Evolutionary conservation across 2,113 vertebrate species (phyloP), one percentile per base, ranked within the genome.

Genomic region (Toxotes jaculatrix): DNA sequence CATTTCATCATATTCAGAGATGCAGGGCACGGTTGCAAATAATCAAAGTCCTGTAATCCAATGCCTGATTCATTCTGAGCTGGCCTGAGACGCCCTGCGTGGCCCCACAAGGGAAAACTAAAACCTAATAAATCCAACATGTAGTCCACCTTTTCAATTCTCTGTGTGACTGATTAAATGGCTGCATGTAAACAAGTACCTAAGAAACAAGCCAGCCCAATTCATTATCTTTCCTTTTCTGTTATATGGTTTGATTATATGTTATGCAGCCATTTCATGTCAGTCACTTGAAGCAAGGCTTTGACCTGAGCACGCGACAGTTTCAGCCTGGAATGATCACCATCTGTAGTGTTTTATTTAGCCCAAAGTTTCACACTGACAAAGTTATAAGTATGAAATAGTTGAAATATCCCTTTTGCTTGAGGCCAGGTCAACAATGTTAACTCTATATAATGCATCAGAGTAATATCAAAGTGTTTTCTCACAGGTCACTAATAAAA

Each of bases 41-140:
- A 77, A 82, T 80, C 77, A 68, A 5, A 27, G 31, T 61, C 32
- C 53, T 82, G 84, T 85, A 87, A 69, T 82, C 72, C 64, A 72
- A 69, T 59, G 69, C 43, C 47, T 72, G n/a, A 80, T 53, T 83
- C 42, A 56, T 60, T 86, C 45, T 14, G 31, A 70, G 57, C 36
- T 83, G 53, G 27, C 47, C 4, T 17, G 43, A 80, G 73, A 77
- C 45, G 27, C 23, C 56, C 21, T 40, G 73, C 43, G 49, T 75
- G 61, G 63, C 60, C 57, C 36, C 34, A 70, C 13, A 59, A 59
- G 42, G 6, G 13, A 53, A 88, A 78, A 75, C 19, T 43, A 60
- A 63, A 60, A 56, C 34, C 32, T 40, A 42, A 59, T 53, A 62
- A 83, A 80, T 65, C 72, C 60, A 76, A 66, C 4, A 51, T 47